Conservation (phyloP, 2,113 vertebrate genomes). For the Pavo muticus region DNA sequence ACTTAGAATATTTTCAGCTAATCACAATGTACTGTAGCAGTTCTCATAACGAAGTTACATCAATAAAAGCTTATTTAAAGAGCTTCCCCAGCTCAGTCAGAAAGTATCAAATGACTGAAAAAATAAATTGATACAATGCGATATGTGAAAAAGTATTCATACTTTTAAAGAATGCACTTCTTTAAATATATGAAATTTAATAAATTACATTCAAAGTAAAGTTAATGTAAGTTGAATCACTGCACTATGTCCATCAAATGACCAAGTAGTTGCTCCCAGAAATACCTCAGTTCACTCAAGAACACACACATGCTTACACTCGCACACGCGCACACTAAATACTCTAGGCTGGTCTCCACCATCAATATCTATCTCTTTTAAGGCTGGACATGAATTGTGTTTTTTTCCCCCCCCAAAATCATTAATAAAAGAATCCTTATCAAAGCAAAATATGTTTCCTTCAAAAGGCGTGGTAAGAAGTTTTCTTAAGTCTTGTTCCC, state of each 20-base stretch:
- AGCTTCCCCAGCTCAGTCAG: constrained; percentile 78
- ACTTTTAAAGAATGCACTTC: constrained; percentile 78
- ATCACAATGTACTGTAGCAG: constrained; percentile 67
- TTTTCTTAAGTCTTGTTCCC: constrained; percentile 79
- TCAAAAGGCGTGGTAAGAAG: constrained; percentile 68
- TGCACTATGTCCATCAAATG: constrained; percentile 79
- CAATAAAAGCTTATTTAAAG: constrained; percentile 80
- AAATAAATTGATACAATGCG: constrained; percentile 79
- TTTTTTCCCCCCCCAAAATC: constrained; percentile 62
- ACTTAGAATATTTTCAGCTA: constrained; percentile 34
- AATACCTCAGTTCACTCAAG: constrained; percentile 78
- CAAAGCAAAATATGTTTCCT: constrained; percentile 72
- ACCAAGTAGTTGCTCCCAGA: constrained; percentile 82
- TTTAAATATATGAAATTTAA: constrained; percentile 85
- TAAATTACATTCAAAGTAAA: constrained; percentile 86
- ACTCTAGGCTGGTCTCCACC: constrained; percentile 76
- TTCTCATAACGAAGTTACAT: constrained; percentile 73
- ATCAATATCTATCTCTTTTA: constrained; percentile 76
- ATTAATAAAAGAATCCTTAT: constrained; percentile 72
- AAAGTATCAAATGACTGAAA: constrained; percentile 79
- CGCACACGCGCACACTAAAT: constrained; percentile 71
- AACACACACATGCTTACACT: constrained; percentile 79
- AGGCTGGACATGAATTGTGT: constrained; percentile 79
- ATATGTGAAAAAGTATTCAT: constrained; percentile 79
- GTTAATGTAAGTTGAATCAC: constrained; percentile 76